Conservation (phyloP, 2,797 vertebrate genomes). For the Macroramphosus scolopax region DNA sequence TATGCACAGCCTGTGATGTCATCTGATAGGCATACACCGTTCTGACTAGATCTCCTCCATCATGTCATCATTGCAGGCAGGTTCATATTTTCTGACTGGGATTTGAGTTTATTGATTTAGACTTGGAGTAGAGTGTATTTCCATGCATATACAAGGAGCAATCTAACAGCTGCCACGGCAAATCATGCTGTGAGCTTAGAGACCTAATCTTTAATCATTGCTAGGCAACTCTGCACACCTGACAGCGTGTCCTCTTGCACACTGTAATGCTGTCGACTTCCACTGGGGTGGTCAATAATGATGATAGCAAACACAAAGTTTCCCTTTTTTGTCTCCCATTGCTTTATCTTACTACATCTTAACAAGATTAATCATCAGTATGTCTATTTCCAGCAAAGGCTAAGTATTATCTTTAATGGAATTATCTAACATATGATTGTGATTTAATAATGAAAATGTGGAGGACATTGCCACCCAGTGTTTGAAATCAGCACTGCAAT, state of each 20-base stretch:
- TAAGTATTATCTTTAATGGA: no score
- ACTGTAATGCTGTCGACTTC: conserved; percentile 6
- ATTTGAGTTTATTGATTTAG: not conserved
- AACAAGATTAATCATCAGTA: no score
- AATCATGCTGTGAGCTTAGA: conserved; percentile 5
- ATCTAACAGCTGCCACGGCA: not conserved
- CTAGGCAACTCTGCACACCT: conserved; percentile 10
- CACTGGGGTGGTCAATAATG: not conserved
- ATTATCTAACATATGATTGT: no score
- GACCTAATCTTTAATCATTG: conserved; percentile 23
- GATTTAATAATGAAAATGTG: conserved; percentile 4
- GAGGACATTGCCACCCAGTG: conserved; percentile 48
- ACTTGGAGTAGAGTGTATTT: not conserved
- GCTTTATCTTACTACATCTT: no score
- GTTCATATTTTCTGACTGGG: not conserved
- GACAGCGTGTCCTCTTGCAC: conserved; percentile 14
- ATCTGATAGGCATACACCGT: not conserved
- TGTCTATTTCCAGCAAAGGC: no score
- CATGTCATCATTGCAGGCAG: not conserved
- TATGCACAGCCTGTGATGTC: conserved; percentile 3
- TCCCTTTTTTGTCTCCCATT: no score
- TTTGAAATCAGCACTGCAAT: conserved; percentile 19
- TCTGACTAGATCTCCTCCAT: not conserved
- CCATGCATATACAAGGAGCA: not conserved
- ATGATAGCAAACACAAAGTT: not conserved